These are phyloP conservation scores for Coendou prehensilis DNA, from an alignment of 2,797 vertebrate genomes.

Conservation along the genomic window DNA sequence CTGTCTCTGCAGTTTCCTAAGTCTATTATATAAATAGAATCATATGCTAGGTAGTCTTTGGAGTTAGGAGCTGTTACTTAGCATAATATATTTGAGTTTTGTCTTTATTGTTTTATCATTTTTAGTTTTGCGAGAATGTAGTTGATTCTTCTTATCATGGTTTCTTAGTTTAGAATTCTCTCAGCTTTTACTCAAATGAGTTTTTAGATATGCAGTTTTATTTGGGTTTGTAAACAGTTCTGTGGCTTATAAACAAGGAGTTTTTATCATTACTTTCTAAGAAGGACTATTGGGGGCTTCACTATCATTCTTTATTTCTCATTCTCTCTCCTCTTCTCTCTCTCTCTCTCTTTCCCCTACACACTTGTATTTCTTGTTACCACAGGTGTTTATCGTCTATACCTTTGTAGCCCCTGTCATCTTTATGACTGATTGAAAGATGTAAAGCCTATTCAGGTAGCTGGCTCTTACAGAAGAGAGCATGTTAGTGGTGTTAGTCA, in stretches of 20 bases:
- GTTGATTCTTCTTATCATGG: neutral
- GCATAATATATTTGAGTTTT: neutral
- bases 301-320: neutral
- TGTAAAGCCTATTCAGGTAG: neutral
- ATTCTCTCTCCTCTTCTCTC: neutral
- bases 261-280: neutral
- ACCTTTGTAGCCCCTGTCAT: neutral
- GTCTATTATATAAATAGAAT: neutral
- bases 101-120: neutral
- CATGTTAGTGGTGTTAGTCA: neutral
- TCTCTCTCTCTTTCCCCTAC: neutral
- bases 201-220: slow-evolving; percentile 42
- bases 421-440: slow-evolving; percentile 16
- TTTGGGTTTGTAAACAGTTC: slow-evolving; percentile 32
- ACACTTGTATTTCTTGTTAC: neutral
- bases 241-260: neutral
- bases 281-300: neutral
- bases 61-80: neutral
- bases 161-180: slow-evolving; percentile 24
- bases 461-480: neutral
- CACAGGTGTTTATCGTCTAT: neutral
- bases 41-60: neutral
- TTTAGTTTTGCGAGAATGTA: neutral
- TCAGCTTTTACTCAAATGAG: slow-evolving; percentile 29
- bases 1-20: neutral